Percentiles rank a stretch among this genome's conserved stretches.
Conservation (phyloP, 2,113 vertebrate genomes). For the Fulmarus glacialis region DNA sequence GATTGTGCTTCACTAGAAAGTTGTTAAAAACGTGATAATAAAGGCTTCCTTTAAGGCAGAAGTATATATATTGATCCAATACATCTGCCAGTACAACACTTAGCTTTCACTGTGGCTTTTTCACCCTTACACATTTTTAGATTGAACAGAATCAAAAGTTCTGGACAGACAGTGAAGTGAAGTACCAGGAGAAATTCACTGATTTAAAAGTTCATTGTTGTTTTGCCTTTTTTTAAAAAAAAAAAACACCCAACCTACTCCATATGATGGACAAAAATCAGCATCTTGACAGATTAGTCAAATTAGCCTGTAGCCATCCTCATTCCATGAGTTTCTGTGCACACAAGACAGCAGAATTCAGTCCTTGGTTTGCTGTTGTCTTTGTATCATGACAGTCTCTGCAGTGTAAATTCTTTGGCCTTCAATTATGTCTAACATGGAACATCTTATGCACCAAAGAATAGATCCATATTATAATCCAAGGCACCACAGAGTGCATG, state of each 20-base stretch:
- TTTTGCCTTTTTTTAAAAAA: background rate
- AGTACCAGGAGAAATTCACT: conserved; percentile 1
- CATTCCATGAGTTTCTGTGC: conserved; percentile 30
- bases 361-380: background rate
- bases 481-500: background rate
- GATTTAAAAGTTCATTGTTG: background rate
- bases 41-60: conserved; percentile 76
- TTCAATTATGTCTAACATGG: background rate
- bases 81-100: conserved; percentile 53
- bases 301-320: background rate
- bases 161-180: background rate
- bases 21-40: conserved; percentile 68
- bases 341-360: background rate
- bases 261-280: conserved; percentile 49
- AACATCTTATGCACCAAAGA: conserved; percentile 31
- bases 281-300: conserved; percentile 21
- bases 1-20: conserved; percentile 72
- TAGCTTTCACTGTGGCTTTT: conserved; percentile 10
- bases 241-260: background rate
- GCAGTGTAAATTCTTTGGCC: conserved; percentile 57
- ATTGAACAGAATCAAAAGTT: background rate
- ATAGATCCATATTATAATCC: background rate
- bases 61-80: background rate
- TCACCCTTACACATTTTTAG: background rate
- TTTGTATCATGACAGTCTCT: background rate